phyloP scores from a whole-genome alignment of 2,113 vertebrate genomes.

The Picathartes gymnocephalus region DNA sequence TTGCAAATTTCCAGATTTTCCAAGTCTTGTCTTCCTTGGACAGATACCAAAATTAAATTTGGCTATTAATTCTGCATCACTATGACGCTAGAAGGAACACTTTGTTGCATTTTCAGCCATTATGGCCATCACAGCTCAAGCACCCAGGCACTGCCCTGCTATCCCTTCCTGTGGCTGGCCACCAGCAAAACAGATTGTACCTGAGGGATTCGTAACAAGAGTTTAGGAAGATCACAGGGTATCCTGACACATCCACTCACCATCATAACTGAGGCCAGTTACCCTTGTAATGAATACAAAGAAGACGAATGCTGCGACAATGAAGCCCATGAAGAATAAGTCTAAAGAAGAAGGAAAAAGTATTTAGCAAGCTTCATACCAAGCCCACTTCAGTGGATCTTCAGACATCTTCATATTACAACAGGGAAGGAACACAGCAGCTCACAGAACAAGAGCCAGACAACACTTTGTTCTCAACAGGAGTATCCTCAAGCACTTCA shows the following conservation, averaged over 20 bases:
- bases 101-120: not conserved
- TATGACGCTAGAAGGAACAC: not conserved
- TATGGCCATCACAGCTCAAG: not conserved
- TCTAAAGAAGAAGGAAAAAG: slow-evolving; percentile 64
- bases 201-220: not conserved
- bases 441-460: not conserved
- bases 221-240: not conserved
- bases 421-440: not conserved
- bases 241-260: slow-evolving; percentile 67
- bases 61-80: not conserved
- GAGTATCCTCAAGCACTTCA: not conserved
- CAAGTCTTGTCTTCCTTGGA: not conserved
- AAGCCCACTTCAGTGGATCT: not conserved
- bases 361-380: not conserved
- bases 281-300: slow-evolving; percentile 82
- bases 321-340: slow-evolving; percentile 90
- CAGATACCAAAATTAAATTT: not conserved
- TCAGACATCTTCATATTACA: not conserved
- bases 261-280: slow-evolving; percentile 77
- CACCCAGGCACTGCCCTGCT: not conserved
- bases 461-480: not conserved
- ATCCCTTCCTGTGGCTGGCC: not conserved
- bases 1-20: not conserved
- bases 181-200: not conserved
- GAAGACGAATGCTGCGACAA: slow-evolving; percentile 81